Base-by-base conservation (phyloP, 2,888 invertebrate species). In the Sinelater perroti region DNA sequence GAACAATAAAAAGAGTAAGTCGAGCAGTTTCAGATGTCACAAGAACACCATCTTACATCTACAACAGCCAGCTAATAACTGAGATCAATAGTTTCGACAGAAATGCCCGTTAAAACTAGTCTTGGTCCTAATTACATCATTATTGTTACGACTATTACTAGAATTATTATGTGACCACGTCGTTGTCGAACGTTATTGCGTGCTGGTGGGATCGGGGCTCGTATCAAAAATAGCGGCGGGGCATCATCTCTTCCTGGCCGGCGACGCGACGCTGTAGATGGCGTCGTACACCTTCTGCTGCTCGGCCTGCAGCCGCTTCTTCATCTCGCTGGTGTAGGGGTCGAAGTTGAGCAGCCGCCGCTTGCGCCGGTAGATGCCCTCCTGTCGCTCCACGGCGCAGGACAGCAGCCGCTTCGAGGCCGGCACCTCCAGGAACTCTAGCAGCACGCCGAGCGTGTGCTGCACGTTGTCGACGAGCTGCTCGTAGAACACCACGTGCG, bases 401-500 rank as follows among this genome's bases (percentile, higher is more conserved):
- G 70, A 53, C 54, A 77, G 74, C 13, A 71, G 63, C 10, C 65
- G 60, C 10, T 66, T 61, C 13, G 73, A 62, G 3, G 66, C 55
- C 7, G 64, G 63, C 16, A 67, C 49, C 49, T 70, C 66, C 10
- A 69, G 42, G 50, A 70, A 70, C 4, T 70, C 67, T 50, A 90
- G 76, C 50, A 89, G 78, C 1, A 81, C 81, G 18, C 80, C 77
- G 35, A 91, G 75, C 1, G 85, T 83, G 24, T 75, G 73, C 65
- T 84, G 83, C 0, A 87, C 82, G 67, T 88, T 82, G 1, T 65
- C 62, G 8, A 70, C 69, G 20, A 70, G 60, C 60, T 69, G 69
- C 1, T 90, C 89, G 75, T 91, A 91, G 74, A 85, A 85, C 45
- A 90, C 83, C 16, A 90, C 82, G 72, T 87, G 86, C 28, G 88